Evolutionary conservation across 2,888 invertebrate species (phyloP), one percentile per base, ranked within the genome.

Genomic region (Oegoconia quadripuncta): DNA sequence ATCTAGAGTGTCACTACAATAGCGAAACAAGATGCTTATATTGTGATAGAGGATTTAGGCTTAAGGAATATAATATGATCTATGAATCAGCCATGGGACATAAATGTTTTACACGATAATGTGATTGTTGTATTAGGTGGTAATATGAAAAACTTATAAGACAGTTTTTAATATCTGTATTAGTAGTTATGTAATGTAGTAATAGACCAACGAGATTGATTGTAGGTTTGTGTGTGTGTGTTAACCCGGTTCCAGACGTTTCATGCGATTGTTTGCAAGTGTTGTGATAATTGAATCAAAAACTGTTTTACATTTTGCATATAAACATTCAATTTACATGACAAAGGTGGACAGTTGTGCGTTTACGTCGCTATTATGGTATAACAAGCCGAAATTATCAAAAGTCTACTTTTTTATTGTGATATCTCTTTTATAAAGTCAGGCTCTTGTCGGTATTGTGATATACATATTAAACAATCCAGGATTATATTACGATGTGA

Each of bases 171-270:
- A 44, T 59, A 50, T 64, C 46, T 58, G 52, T 18, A 40, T 22
- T 16, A 26, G 37, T 42, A 37, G 37, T 30, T 63, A 72, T 52
- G 50, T 64, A 59, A 49, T 15, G 79, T 81, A 81, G 79, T 43
- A 33, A 67, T 81, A 79, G 76, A 69, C 39, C 41, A 46, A 62
- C 59, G 34, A 57, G 53, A 60, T 60, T 61, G 51, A 41, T 51
- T 45, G 65, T 82, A 76, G 71, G 74, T 70, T 53, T 74, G 70
- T 78, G 67, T 76, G 60, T 77, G 81, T 81, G 74, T 63, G 75
- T 74, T 63, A 62, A 55, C 44, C 60, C n/a, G n/a, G n/a, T n/a
- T n/a, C n/a, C n/a, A n/a, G n/a, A n/a, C n/a, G 48, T 59, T 72
- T 69, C 83, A 83, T 84, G 83, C 73, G 65, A 46, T 54, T 44